A percentile compares a stretch with the other conserved stretches of the same genome.
phyloP scores from a whole-genome alignment of 2,888 invertebrate species.

The Antitype chi region DNA sequence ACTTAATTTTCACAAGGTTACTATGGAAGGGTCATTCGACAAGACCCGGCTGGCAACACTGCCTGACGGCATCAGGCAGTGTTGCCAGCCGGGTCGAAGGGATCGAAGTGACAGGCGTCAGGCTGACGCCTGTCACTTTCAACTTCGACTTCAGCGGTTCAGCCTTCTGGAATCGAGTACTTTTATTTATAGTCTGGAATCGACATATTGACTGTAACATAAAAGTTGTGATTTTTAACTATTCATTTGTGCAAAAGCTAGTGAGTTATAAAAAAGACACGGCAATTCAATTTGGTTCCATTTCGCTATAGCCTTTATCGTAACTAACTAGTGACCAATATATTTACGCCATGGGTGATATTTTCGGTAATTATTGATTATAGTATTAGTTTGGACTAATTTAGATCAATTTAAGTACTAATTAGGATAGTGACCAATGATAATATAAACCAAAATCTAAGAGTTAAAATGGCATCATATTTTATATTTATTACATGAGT shows the following conservation, averaged over 20 bases:
- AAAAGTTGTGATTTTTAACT: neutral
- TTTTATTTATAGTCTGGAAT: too few species aligned
- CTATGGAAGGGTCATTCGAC: too few species aligned
- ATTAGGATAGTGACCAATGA: neutral
- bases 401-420: neutral
- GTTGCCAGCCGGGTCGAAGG: too few species aligned
- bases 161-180: too few species aligned
- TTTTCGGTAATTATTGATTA: constrained; percentile 47
- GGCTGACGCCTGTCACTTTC: too few species aligned
- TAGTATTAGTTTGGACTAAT: neutral
- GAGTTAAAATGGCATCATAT: constrained; percentile 31
- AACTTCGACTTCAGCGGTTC: too few species aligned
- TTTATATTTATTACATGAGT: constrained; percentile 32
- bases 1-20: too few species aligned
- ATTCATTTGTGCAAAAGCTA: neutral
- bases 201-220: too few species aligned
- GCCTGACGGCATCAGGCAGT: too few species aligned
- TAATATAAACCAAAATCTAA: neutral
- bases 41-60: too few species aligned
- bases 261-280: neutral
- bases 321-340: neutral
- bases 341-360: constrained; percentile 54
- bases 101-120: too few species aligned
- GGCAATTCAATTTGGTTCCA: neutral
- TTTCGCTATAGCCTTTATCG: neutral